Base-by-base conservation (phyloP, 64 coral and sea anemone genomes). In the Dendronephthya gigantea region DNA sequence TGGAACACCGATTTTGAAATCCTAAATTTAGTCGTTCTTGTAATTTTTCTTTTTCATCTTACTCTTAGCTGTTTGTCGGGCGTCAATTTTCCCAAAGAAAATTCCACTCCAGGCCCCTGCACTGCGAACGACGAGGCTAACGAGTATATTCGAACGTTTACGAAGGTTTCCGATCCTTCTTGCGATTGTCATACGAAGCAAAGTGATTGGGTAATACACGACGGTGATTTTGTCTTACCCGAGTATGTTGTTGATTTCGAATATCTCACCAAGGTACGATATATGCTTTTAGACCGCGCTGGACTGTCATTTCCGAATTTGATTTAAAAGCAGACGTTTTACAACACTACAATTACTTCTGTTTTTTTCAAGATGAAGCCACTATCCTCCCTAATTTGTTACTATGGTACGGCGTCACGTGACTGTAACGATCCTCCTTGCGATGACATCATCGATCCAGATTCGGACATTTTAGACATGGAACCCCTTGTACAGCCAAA, bases 211-310 rank as follows among this genome's bases (percentile, higher is more conserved):
- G 86, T 88, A 39, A 85, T 93, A 35, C 90, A 90, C 49, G 85
- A 93, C 33, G 59, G 86, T n/a, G 85, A 87, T 55, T 38, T 90
- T 81, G 92, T 93, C 0, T 62, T 93, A 9, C 92, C 92, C 0
- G 92, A 93, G 52, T 93, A 93, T 82, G 92, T 93, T 37, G 92
- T 93, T 10, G 92, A 93, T 40, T 93, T 93, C 65, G 92, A 93
- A 17, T 93, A 93, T 35, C 68, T 90, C 7, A 93, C 88, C 4
- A 90, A 84, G 92, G 92, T 88, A 48, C 25, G 25, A n/a, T n/a
- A n/a, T n/a, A n/a, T n/a, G n/a, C n/a, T n/a, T n/a, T n/a, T n/a
- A n/a, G n/a, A n/a, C n/a, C n/a, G n/a, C n/a, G n/a, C n/a, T n/a
- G n/a, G n/a, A n/a, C n/a, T n/a, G n/a, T n/a, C n/a, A n/a, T n/a